These are phyloP conservation scores for Lordiphosa collinella DNA, from an alignment of 1,140 invertebrate species.

Conservation along the genomic window DNA sequence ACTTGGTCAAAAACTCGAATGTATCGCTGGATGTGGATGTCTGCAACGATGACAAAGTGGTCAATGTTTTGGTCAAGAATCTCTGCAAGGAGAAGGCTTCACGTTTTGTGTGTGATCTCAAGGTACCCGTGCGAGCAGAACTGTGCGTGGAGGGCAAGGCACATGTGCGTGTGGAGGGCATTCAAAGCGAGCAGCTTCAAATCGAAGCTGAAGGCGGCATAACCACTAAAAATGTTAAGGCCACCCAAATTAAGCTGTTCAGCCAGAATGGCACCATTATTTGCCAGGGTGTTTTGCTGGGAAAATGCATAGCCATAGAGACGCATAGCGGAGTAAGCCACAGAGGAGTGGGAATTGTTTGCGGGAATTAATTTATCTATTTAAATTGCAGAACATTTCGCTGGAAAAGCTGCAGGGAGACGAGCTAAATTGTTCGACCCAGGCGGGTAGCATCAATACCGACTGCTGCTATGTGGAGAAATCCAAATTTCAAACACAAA, in stretches of 20 bases:
- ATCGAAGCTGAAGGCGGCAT: constrained; percentile 48
- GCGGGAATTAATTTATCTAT: neutral
- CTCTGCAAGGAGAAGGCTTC: constrained; percentile 11
- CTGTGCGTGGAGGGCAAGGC: constrained; percentile 29
- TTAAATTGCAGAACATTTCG: constrained; percentile 41
- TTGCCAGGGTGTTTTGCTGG: constrained; percentile 58
- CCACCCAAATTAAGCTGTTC: constrained; percentile 39
- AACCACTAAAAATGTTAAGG: constrained; percentile 53
- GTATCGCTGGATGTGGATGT: constrained; percentile 42
- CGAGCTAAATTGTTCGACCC: constrained; percentile 48
- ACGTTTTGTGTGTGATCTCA: constrained; percentile 48
- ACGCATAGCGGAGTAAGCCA: constrained; percentile 53
- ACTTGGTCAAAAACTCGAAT: constrained; percentile 40
- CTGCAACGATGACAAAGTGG: constrained; percentile 46
- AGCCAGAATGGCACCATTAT: constrained; percentile 58
- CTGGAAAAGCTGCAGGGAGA: constrained; percentile 73
- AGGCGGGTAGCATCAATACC: constrained; percentile 52
- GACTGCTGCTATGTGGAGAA: constrained; percentile 71
- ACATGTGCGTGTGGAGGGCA: constrained; percentile 42
- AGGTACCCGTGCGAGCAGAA: constrained; percentile 56
- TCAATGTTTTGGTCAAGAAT: constrained; percentile 51
- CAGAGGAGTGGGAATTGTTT: too few species aligned
- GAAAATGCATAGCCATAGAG: constrained; percentile 48
- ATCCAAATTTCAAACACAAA: constrained; percentile 66
- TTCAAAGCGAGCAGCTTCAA: constrained; percentile 51